phyloP scores from a whole-genome alignment of 1,140 invertebrate species.

The Dendroctonus valens region DNA sequence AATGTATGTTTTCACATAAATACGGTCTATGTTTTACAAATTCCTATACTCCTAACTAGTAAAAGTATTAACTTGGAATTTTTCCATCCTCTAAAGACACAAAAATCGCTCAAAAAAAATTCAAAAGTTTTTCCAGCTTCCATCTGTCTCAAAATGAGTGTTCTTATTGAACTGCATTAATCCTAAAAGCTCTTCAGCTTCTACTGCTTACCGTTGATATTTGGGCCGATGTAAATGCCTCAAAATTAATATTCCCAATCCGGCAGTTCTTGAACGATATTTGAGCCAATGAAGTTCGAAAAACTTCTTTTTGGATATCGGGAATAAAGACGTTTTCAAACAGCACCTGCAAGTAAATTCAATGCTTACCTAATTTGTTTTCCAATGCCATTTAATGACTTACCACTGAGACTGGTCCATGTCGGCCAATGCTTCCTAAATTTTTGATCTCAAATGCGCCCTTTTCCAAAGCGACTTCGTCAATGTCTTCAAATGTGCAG shows the following conservation, averaged over 20 bases:
- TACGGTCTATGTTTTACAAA: too few species aligned
- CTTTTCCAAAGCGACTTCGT: constrained; percentile 55
- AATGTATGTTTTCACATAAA: too few species aligned
- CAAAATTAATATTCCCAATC: constrained; percentile 56
- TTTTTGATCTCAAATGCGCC: constrained; percentile 64
- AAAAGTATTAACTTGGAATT: too few species aligned
- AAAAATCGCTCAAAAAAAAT: too few species aligned
- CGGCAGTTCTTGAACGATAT: constrained; percentile 60
- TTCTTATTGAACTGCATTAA: not conserved
- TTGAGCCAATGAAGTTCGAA: constrained; percentile 62
- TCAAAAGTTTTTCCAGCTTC: too few species aligned
- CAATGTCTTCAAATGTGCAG: constrained; percentile 59
- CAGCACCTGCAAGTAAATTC: constrained; percentile 59
- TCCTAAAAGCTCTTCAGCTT: not conserved
- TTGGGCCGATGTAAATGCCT: constrained; percentile 65
- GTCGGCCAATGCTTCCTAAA: constrained; percentile 52
- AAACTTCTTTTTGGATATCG: constrained; percentile 60
- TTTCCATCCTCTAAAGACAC: too few species aligned
- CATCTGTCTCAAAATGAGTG: too few species aligned
- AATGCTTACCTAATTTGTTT: constrained; percentile 1
- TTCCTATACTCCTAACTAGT: not conserved
- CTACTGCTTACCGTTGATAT: constrained; percentile 52
- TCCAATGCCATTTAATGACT: constrained; percentile 15
- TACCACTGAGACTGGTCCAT: constrained; percentile 61
- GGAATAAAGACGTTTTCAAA: constrained; percentile 62